These are phyloP conservation scores for Smittia aterrima DNA, from an alignment of 2,888 invertebrate genomes.

Conservation along the genomic window DNA sequence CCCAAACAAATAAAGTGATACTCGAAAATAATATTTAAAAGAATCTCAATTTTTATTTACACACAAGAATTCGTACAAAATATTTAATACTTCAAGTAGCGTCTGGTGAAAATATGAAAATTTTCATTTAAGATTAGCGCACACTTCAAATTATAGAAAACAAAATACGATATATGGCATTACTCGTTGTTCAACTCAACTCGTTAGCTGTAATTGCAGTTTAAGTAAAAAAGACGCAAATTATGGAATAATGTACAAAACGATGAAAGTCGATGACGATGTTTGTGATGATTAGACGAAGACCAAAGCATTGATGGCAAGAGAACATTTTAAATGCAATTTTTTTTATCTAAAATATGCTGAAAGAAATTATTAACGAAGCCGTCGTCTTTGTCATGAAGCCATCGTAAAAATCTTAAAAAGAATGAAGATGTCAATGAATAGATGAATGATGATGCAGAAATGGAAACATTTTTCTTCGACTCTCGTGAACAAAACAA, in stretches of 20 bases:
- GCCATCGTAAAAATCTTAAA: background rate
- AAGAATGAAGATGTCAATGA: background rate
- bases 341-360: background rate
- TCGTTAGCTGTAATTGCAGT: background rate
- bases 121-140: background rate
- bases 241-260: constrained; percentile 21
- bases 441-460: constrained; percentile 8
- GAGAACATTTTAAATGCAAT: constrained; percentile 12
- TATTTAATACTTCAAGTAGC: background rate
- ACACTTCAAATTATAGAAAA: background rate
- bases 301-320: background rate
- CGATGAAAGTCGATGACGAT: background rate
- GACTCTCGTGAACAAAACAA: background rate
- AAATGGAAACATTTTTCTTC: background rate
- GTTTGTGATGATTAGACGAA: background rate
- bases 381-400: background rate
- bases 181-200: background rate
- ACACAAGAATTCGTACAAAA: background rate
- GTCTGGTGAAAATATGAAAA: background rate
- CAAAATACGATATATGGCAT: background rate
- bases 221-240: background rate
- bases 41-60: constrained; percentile 24
- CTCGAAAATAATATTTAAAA: background rate
- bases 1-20: no score
- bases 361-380: background rate